Evolutionary conservation across 2,888 invertebrate genomes (phyloP), one percentile per base, ranked within the genome.

Genomic region (Lithophane leautieri): DNA sequence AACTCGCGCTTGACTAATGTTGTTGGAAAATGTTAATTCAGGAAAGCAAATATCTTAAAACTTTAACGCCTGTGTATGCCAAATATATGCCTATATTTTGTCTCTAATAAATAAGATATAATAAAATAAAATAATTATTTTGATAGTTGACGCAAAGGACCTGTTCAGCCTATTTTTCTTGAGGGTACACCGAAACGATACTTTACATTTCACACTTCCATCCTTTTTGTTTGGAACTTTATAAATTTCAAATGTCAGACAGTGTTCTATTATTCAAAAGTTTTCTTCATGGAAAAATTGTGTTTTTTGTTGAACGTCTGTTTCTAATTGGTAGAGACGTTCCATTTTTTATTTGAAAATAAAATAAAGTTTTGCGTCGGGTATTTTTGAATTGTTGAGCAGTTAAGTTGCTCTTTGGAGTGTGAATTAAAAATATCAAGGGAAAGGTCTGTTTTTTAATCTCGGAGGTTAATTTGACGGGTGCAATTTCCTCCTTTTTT

Each of bases 311-410:
- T 34, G 28, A 73, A 73, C 25, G 66, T 78, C 78, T 52, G 79
- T 76, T 74, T 74, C 82, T 82, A 83, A 87, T 85, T 81, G 70
- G 73, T 70, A 72, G 69, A 84, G 73, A 80, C 72, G 74, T 79
- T 76, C 77, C 63, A 81, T 74, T 83, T 84, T 84, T 73, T 52
- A 87, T 84, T 86, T 78, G 71, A 81, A 85, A 87, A 56, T 66
- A 68, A 58, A 78, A 73, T 61, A 67, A 52, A 70, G 63, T 68
- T 67, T 22, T 70, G 60, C 56, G 2, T 12, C 34, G 16, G 22
- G 34, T 52, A 47, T 76, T 73, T 83, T 70, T 42, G 42, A 50
- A 56, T 62, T 42, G 47, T 42, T 71, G 50, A 63, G 34, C 47
- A 61, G 54, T 63, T 34, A 40, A 67, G 47, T 47, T 54, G 28